Percentiles rank a stretch among this genome's conserved stretches.
Evolutionary conservation across 2,797 vertebrate genomes (phyloP).

Genomic region (Buphagus erythrorhynchus): DNA sequence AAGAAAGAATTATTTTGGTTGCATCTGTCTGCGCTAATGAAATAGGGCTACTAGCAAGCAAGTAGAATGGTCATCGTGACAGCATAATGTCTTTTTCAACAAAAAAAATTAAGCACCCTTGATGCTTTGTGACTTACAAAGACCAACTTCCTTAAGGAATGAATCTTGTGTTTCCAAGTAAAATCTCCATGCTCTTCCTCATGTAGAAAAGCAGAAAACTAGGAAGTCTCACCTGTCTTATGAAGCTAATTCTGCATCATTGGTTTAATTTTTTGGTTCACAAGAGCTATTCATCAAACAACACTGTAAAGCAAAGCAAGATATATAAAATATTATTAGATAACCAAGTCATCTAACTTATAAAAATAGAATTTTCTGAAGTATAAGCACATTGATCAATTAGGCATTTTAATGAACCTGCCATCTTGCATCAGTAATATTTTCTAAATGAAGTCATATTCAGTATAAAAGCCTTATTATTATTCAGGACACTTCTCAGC

Average conservation of each 20-base stretch:
- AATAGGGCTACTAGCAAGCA: neutral
- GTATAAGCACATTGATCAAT: conserved; percentile 45
- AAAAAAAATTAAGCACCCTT: neutral
- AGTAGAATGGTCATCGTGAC: neutral
- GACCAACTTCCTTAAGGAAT: neutral
- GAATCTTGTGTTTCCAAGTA: neutral
- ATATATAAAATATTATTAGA: conserved; percentile 12
- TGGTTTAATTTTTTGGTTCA: conserved; percentile 23
- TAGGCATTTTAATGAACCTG: conserved; percentile 67
- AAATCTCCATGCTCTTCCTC: neutral
- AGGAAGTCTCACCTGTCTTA: neutral
- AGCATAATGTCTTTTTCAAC: neutral
- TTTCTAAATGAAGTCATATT: conserved; percentile 72
- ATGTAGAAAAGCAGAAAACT: neutral
- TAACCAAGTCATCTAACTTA: conserved; percentile 19
- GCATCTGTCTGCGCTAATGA: neutral
- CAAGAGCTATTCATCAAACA: conserved; percentile 1
- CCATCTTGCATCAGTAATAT: conserved; percentile 53
- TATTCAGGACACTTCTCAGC: conserved; percentile 63
- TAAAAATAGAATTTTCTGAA: conserved; percentile 6
- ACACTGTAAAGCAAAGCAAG: conserved; percentile 2
- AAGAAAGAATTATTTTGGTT: neutral
- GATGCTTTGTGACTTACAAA: neutral
- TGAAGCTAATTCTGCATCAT: neutral
- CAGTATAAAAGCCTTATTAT: conserved; percentile 62